A percentile compares a stretch with the other conserved stretches of the same genome.
These are phyloP conservation scores for Conus ventricosus DNA, from an alignment of 1,140 invertebrate species.

Conservation along the genomic window DNA sequence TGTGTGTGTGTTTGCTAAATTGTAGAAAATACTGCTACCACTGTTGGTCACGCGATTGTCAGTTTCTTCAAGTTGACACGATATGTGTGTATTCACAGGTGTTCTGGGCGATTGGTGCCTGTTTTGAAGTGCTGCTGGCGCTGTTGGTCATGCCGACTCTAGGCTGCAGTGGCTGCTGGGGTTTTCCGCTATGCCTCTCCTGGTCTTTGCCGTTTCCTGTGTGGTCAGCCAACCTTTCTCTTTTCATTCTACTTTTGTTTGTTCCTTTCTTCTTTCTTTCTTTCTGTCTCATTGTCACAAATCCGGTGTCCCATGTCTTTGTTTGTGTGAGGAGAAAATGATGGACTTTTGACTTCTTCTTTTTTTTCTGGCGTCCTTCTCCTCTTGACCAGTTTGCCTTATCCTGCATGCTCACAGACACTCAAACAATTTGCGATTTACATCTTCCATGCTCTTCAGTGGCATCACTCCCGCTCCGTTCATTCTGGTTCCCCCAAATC, in stretches of 20 bases:
- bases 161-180: conserved; percentile 92
- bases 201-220: conserved; percentile 82
- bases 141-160: conserved; percentile 93
- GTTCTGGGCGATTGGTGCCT: conserved; percentile 96
- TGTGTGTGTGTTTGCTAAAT: not conserved
- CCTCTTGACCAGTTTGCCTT: no score
- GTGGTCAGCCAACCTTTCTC: conserved; percentile 66
- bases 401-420: no score
- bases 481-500: no score
- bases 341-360: no score
- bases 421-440: no score
- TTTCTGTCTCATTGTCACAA: not conserved
- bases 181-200: conserved; percentile 89
- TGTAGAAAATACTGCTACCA: not conserved
- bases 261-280: no score
- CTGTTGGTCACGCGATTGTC: not conserved
- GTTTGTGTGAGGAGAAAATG: no score
- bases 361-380: no score
- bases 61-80: not conserved
- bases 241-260: not conserved
- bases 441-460: no score
- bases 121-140: conserved; percentile 92
- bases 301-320: no score
- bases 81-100: conserved; percentile 78
- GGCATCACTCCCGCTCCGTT: no score